Conservation (phyloP, 2,113 vertebrate species). For the Himantopus leucocephalus region DNA sequence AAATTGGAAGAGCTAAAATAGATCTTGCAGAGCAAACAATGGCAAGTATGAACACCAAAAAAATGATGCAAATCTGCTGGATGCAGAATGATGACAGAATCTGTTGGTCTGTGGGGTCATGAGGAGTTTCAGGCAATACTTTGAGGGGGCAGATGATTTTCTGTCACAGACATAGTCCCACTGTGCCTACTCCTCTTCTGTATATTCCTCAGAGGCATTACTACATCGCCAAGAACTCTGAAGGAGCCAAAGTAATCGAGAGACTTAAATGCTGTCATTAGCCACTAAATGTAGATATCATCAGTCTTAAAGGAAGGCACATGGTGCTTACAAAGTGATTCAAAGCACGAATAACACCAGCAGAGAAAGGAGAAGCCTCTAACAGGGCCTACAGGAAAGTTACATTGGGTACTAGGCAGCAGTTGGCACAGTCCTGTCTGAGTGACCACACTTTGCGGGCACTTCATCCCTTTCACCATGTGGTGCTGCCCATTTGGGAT, state of each 20-base stretch:
- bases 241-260: background rate
- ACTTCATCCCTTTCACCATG: no score
- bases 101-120: background rate
- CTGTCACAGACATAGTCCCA: background rate
- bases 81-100: background rate
- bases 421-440: no score
- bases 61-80: background rate
- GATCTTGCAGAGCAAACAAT: background rate
- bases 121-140: background rate
- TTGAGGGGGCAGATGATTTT: background rate
- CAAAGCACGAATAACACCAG: background rate
- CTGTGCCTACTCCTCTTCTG: background rate
- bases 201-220: background rate
- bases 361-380: background rate
- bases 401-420: no score
- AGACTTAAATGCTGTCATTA: background rate
- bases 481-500: no score
- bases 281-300: background rate
- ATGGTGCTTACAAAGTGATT: background rate
- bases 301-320: background rate
- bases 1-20: background rate
- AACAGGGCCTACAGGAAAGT: background rate
- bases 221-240: background rate
- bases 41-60: background rate
- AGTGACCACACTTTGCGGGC: no score